Conservation (phyloP, 2,888 invertebrate genomes). For the Catocala sponsa region DNA sequence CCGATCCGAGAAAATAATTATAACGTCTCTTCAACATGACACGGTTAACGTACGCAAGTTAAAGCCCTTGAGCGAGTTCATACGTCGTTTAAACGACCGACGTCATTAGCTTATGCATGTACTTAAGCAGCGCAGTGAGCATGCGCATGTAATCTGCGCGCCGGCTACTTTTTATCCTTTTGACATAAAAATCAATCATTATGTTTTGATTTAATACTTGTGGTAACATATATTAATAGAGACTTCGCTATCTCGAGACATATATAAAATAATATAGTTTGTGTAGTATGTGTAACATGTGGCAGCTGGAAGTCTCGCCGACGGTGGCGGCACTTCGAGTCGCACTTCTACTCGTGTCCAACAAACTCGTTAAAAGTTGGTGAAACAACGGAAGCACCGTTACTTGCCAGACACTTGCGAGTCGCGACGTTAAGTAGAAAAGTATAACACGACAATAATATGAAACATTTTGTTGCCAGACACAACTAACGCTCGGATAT, state of each 20-base stretch:
- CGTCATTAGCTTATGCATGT: too few relatives aligned
- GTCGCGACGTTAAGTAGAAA: constrained; percentile 82
- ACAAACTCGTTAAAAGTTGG: constrained; percentile 88
- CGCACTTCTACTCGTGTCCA: constrained; percentile 75
- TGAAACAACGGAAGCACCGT: constrained; percentile 80
- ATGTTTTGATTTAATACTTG: too few relatives aligned
- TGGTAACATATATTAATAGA: background rate
- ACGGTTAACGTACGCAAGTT: too few relatives aligned
- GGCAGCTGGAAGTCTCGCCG: constrained; percentile 65
- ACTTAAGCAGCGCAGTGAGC: too few relatives aligned
- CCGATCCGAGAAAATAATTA: too few relatives aligned
- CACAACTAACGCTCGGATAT: constrained; percentile 69
- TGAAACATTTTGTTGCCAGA: constrained; percentile 76
- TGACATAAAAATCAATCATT: too few relatives aligned
- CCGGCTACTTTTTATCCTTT: too few relatives aligned
- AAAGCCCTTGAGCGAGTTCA: too few relatives aligned
- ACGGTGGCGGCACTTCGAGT: constrained; percentile 60
- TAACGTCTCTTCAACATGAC: too few relatives aligned
- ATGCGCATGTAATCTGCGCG: too few relatives aligned
- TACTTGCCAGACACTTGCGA: constrained; percentile 82
- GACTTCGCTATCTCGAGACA: background rate
- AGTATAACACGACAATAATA: constrained; percentile 83
- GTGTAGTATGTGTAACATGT: constrained; percentile 55
- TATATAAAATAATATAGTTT: constrained; percentile 6
- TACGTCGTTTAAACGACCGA: too few relatives aligned